phyloP scores from a whole-genome alignment of 2,113 vertebrate genomes.

The Pyxicephalus adspersus region DNA sequence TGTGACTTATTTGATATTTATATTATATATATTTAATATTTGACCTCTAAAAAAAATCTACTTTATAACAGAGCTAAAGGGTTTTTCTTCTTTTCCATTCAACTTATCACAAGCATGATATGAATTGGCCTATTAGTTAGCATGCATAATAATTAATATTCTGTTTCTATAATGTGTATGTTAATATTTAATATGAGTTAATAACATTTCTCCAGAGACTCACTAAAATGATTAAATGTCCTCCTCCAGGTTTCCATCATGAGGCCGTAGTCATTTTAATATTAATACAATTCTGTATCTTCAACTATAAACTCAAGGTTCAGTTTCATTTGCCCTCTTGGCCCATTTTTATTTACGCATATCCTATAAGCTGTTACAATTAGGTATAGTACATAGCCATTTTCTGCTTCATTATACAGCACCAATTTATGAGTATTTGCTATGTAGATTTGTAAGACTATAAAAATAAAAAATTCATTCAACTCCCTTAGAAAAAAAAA shows the following conservation, averaged over 20 bases:
- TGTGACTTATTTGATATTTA: not conserved
- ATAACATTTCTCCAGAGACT: constrained; percentile 30
- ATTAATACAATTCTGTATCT: not conserved
- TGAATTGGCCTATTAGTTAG: constrained; percentile 3
- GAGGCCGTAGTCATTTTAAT: not conserved
- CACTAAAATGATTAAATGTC: constrained; percentile 36
- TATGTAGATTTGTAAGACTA: too few species aligned
- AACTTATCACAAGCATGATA: not conserved
- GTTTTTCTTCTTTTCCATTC: not conserved
- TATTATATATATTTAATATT: not conserved
- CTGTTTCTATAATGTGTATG: constrained; percentile 28
- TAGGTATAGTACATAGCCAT: not conserved
- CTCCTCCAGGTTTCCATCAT: constrained; percentile 3
- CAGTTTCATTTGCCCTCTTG: not conserved
- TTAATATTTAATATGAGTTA: constrained; percentile 53
- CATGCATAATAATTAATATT: constrained; percentile 30
- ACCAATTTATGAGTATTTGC: too few species aligned
- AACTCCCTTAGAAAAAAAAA: too few species aligned
- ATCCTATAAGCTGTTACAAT: constrained; percentile 5
- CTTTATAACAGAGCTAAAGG: not conserved
- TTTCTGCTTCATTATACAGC: not conserved
- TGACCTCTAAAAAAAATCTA: not conserved
- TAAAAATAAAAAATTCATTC: too few species aligned
- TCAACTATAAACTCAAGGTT: constrained; percentile 5
- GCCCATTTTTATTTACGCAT: constrained; percentile 12